Percentiles rank a stretch among this genome's conserved stretches.
Evolutionary conservation across 2,797 vertebrate genomes (phyloP).

Genomic region (Valencia hispanica): DNA sequence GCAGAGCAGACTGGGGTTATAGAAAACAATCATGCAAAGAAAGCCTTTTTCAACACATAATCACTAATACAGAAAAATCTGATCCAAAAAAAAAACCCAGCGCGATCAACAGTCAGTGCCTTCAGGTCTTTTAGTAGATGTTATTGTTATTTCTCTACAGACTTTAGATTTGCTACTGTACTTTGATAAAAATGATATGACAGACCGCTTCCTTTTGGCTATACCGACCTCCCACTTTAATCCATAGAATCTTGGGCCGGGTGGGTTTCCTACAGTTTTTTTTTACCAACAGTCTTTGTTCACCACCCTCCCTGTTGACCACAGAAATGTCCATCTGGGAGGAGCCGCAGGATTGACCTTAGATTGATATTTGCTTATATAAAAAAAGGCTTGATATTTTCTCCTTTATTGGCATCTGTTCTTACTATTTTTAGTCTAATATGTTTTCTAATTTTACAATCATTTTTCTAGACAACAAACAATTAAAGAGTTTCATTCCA

Average conservation of each 20-base stretch:
- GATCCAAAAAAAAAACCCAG: slow-evolving; percentile 65
- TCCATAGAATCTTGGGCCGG: slow-evolving; percentile 26
- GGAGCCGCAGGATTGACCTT: slow-evolving; percentile 53
- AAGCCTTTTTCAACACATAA: slow-evolving; percentile 73
- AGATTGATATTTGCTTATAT: slow-evolving; percentile 52
- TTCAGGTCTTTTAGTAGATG: slow-evolving; percentile 79
- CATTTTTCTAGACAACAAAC: slow-evolving; percentile 67
- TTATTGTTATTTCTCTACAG: slow-evolving; percentile 68
- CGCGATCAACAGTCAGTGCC: slow-evolving; percentile 90
- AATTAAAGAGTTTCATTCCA: slow-evolving; percentile 74
- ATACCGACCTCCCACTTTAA: slow-evolving; percentile 33
- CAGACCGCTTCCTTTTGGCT: slow-evolving; percentile 47
- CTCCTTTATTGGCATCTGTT: slow-evolving; percentile 77
- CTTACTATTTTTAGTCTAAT: slow-evolving; percentile 64
- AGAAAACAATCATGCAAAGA: slow-evolving; percentile 89
- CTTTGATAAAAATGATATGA: slow-evolving; percentile 71
- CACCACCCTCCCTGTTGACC: slow-evolving; percentile 16
- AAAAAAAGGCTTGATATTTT: slow-evolving; percentile 66
- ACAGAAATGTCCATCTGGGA: slow-evolving; percentile 58
- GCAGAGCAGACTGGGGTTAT: slow-evolving; percentile 72
- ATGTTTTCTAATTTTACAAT: slow-evolving; percentile 73
- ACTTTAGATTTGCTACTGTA: slow-evolving; percentile 80
- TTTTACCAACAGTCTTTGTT: slow-evolving; percentile 61
- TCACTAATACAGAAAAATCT: slow-evolving; percentile 76
- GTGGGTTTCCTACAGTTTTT: slow-evolving; percentile 64